phyloP scores from a whole-genome alignment of 2,113 vertebrate species.

The Bos taurus region DNA sequence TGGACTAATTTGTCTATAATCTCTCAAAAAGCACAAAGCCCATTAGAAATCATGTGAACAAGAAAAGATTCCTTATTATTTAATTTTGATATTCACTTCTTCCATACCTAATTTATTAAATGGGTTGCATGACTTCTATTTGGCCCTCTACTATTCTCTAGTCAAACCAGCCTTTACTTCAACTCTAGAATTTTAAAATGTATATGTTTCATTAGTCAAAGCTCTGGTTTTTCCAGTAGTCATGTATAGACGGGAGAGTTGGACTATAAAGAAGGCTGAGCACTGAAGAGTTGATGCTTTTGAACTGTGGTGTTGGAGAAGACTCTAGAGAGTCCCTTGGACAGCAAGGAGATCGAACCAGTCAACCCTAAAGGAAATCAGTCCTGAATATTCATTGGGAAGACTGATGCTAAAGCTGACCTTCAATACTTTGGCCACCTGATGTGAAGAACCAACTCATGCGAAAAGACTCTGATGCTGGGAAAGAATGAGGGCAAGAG shows the following conservation, averaged over 20 bases:
- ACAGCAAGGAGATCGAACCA: background rate
- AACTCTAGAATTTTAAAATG: background rate
- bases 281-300: background rate
- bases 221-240: background rate
- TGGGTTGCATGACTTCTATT: background rate
- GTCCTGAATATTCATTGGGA: background rate
- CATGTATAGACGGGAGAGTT: background rate
- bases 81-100: background rate
- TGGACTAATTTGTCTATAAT: background rate
- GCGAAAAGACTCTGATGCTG: background rate
- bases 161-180: background rate
- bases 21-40: background rate
- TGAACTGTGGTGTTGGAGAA: background rate
- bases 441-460: background rate
- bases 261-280: background rate
- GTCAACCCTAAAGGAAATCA: background rate
- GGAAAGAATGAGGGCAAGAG: background rate
- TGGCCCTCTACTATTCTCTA: background rate
- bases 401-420: background rate
- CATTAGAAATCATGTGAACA: background rate
- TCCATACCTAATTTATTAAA: background rate
- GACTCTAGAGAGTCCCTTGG: background rate
- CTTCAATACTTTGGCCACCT: background rate
- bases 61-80: background rate
- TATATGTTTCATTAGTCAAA: background rate